phyloP scores from a whole-genome alignment of 2,888 invertebrate species.

The Caenorhabditis becei region DNA sequence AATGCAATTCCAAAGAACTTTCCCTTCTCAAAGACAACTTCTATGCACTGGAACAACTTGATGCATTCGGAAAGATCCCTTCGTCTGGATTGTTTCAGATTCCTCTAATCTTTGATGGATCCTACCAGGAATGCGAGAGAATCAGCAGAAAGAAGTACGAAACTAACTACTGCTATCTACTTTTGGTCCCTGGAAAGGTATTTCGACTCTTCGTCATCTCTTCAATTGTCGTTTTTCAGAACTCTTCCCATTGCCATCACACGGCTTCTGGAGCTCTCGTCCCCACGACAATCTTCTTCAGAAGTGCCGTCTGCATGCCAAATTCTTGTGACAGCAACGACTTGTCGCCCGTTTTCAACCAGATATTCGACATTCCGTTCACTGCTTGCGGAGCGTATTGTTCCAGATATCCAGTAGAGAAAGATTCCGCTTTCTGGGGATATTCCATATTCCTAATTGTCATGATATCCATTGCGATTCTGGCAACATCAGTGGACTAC shows the following conservation, averaged over 20 bases:
- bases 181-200: conserved; percentile 33
- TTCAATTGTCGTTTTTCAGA: conserved; percentile 14
- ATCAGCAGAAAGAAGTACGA: conserved; percentile 39
- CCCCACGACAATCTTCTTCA: conserved; percentile 16
- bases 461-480: conserved; percentile 16
- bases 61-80: conserved; percentile 50
- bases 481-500: conserved; percentile 38
- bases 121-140: conserved; percentile 49
- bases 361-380: conserved; percentile 23
- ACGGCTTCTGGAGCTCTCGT: neutral
- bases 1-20: conserved; percentile 28
- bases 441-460: conserved; percentile 35
- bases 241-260: conserved; percentile 9
- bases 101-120: conserved; percentile 43
- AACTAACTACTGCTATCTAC: conserved; percentile 55
- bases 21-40: conserved; percentile 34
- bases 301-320: conserved; percentile 59
- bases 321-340: conserved; percentile 40
- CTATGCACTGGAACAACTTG: conserved; percentile 49
- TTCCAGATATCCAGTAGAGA: conserved; percentile 28
- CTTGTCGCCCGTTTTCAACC: conserved; percentile 31
- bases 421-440: conserved; percentile 51
- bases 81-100: conserved; percentile 34
- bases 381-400: conserved; percentile 38
- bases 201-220: neutral